These are phyloP conservation scores for Puma concolor DNA, from an alignment of 2,113 vertebrate species.

Conservation along the genomic window DNA sequence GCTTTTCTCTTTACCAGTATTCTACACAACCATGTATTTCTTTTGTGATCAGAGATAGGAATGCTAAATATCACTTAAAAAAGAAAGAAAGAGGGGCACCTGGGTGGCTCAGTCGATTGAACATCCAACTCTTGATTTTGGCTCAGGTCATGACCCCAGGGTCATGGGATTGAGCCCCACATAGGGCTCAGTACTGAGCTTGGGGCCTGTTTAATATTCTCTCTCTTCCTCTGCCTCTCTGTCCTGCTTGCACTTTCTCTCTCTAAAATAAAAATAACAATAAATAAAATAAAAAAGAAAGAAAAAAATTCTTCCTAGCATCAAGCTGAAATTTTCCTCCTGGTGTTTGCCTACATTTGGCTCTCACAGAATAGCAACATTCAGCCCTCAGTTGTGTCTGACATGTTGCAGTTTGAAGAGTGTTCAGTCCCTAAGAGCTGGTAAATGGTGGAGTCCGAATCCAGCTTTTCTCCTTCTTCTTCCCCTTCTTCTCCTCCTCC, in stretches of 20 bases:
- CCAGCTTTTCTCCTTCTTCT: not conserved
- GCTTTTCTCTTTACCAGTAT: not conserved
- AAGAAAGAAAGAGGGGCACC: not conserved
- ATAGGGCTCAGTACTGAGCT: too few relatives aligned
- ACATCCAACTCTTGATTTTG: too few relatives aligned
- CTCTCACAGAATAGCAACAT: not conserved
- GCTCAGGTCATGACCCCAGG: too few relatives aligned
- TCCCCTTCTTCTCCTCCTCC: too few relatives aligned
- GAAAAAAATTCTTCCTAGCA: not conserved
- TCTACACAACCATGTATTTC: not conserved
- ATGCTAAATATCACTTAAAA: not conserved
- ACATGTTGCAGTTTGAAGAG: not conserved
- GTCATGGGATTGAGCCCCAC: too few relatives aligned
- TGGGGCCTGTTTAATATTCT: too few relatives aligned
- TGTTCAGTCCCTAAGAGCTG: not conserved
- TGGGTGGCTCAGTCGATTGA: too few relatives aligned
- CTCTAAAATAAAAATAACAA: too few relatives aligned
- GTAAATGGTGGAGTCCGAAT: not conserved
- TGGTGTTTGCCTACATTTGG: not conserved
- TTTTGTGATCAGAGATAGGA: slow-evolving; percentile 16
- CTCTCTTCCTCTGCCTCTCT: too few relatives aligned
- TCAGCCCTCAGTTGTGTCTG: not conserved
- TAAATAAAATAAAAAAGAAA: not conserved
- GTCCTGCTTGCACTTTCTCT: too few relatives aligned
- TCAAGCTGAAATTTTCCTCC: not conserved